Evolutionary conservation across 2,888 invertebrate genomes (phyloP).

Genomic region (Polyommatus icarus): DNA sequence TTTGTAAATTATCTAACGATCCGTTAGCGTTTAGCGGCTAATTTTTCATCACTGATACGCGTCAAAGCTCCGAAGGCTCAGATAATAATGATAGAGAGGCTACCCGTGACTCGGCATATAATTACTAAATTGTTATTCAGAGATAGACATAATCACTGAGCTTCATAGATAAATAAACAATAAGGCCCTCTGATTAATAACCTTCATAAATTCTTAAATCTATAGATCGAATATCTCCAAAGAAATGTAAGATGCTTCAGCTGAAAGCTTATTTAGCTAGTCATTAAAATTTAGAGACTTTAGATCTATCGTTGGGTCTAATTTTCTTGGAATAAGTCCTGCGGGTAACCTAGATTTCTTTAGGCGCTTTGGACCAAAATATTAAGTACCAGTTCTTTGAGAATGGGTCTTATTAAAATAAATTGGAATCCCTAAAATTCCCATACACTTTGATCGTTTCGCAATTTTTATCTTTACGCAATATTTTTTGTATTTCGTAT

Average conservation of each 20-base stretch:
- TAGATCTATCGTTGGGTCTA: background rate
- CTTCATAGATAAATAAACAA: slow-evolving; percentile 22
- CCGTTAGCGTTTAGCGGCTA: background rate
- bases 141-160: slow-evolving; percentile 22
- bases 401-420: background rate
- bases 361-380: background rate
- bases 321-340: background rate
- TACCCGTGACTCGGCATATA: slow-evolving; percentile 26
- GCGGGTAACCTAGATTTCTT: background rate
- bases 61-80: slow-evolving; percentile 12
- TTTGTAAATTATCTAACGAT: background rate
- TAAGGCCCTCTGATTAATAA: slow-evolving; percentile 2
- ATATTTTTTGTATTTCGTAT: slow-evolving; percentile 2
- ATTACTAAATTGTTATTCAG: slow-evolving; percentile 25
- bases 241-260: background rate
- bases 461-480: background rate
- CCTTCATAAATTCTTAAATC: slow-evolving; percentile 8
- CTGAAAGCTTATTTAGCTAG: background rate
- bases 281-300: background rate
- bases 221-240: background rate
- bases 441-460: background rate
- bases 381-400: background rate
- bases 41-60: slow-evolving; percentile 10
- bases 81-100: slow-evolving; percentile 30
- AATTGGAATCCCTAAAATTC: background rate